Evolutionary conservation across 2,888 invertebrate species (phyloP), one percentile per base, ranked within the genome.

Genomic region (Kuschelorhynchus macadamiae): DNA sequence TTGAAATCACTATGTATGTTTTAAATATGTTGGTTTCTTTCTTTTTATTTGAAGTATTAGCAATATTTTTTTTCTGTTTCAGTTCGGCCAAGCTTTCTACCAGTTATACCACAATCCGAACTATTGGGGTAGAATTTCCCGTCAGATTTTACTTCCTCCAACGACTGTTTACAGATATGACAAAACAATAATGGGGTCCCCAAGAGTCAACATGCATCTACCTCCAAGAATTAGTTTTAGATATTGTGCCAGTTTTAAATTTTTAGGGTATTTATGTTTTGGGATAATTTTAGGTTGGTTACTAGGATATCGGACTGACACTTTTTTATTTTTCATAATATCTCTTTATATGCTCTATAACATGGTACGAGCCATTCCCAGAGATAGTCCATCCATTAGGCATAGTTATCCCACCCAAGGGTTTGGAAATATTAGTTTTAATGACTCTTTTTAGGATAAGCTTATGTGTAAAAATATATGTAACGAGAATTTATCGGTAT

Each of bases 21-120:
- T n/a, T n/a, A n/a, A n/a, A n/a, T n/a, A n/a, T n/a, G n/a, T n/a
- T n/a, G n/a, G n/a, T n/a, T n/a, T n/a, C n/a, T n/a, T n/a, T n/a
- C n/a, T n/a, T n/a, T n/a, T n/a, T n/a, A n/a, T n/a, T n/a, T n/a
- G n/a, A n/a, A n/a, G n/a, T n/a, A n/a, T n/a, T n/a, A n/a, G n/a
- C n/a, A n/a, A n/a, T n/a, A n/a, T 25, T 49, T 39, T 49, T 36
- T 42, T 50, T 41, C 53, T 62, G 41, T 65, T 88, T 67, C 82
- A 96, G 95, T 93, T 91, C 82, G 87, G 87, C 11, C 82, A 85
- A 5, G 88, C 91, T 73, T 89, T 96, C 70, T 83, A 86, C 66
- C 84, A 84, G 30, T 77, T 89, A 1, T 96, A 94, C 85, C 86
- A 87, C 70, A 86, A 88, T 73, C 82, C 85, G 16, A 90, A 88